Evolutionary conservation across 1,140 invertebrate genomes (phyloP).

Genomic region (Oscheius sp.): DNA sequence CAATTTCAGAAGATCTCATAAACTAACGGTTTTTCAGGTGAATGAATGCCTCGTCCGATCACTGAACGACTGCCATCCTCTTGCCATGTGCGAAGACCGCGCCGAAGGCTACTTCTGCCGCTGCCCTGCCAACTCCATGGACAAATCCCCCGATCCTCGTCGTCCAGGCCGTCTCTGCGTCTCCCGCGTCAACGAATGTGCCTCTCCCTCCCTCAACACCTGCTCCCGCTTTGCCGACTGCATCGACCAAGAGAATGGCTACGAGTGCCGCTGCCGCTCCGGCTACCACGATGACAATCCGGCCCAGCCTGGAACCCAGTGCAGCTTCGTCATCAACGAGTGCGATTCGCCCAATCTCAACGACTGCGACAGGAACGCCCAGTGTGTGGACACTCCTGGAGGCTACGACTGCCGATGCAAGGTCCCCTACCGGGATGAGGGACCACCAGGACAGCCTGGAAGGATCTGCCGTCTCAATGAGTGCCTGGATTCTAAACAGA

Average conservation of each 20-base stretch:
- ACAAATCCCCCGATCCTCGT: constrained; percentile 54
- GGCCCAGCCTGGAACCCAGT: constrained; percentile 40
- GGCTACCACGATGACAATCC: constrained; percentile 48
- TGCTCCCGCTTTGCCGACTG: constrained; percentile 58
- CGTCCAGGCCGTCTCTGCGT: constrained; percentile 27
- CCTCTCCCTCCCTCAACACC: constrained; percentile 56
- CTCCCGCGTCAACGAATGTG: constrained; percentile 51
- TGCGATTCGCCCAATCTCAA: constrained; percentile 48
- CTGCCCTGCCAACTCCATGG: constrained; percentile 55
- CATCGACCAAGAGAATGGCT: constrained; percentile 51
- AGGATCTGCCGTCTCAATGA: constrained; percentile 47
- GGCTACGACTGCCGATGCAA: constrained; percentile 59
- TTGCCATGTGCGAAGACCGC: constrained; percentile 58
- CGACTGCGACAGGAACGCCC: constrained; percentile 57
- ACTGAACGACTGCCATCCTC: constrained; percentile 58
- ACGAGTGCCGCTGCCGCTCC: constrained; percentile 40
- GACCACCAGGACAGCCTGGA: constrained; percentile 36
- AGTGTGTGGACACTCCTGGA: constrained; percentile 59
- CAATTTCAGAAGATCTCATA: too few relatives aligned
- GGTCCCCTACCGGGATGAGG: constrained; percentile 54
- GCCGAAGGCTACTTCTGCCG: constrained; percentile 56
- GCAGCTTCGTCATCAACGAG: constrained; percentile 50
- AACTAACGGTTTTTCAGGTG: too few relatives aligned
- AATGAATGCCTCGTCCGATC: constrained; percentile 59
- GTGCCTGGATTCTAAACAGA: constrained; percentile 32